Evolutionary conservation across 1,140 invertebrate genomes (phyloP).

Genomic region (Spodoptera frugiperda): DNA sequence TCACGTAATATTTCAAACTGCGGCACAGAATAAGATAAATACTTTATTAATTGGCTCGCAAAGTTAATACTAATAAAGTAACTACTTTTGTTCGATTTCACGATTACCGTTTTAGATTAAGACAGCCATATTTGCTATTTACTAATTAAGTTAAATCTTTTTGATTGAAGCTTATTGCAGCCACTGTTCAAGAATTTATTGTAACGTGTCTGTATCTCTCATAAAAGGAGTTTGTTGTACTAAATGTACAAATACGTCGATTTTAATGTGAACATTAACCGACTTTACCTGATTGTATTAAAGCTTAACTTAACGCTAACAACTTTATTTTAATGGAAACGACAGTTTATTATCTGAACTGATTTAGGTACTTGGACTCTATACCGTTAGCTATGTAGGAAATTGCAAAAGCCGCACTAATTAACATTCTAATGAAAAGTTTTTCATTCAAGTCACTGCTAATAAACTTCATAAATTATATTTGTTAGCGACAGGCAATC

Average conservation of each 20-base stretch:
- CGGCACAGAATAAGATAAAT: constrained; percentile 24
- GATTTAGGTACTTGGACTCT: constrained; percentile 21
- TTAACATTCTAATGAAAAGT: background rate
- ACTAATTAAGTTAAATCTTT: constrained; percentile 10
- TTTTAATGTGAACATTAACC: constrained; percentile 31
- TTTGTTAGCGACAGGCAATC: constrained; percentile 12
- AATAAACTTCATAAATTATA: constrained; percentile 20
- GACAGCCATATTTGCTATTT: background rate
- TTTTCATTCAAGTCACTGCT: constrained; percentile 29
- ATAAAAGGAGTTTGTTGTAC: constrained; percentile 5
- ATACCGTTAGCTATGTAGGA: constrained; percentile 25
- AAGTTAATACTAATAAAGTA: background rate
- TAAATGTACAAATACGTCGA: constrained; percentile 3
- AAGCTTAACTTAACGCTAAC: constrained; percentile 38
- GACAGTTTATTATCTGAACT: constrained; percentile 40
- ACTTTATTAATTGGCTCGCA: constrained; percentile 7
- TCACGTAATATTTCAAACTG: constrained; percentile 31
- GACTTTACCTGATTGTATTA: constrained; percentile 47
- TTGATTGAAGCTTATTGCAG: background rate
- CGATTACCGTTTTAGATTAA: constrained; percentile 3
- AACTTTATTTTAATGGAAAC: constrained; percentile 49
- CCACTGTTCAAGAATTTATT: too few species aligned
- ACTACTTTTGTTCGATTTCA: background rate
- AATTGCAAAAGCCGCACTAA: constrained; percentile 5
- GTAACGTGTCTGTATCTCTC: background rate